Conservation (phyloP, 2,888 invertebrate species). For the Torymus texanus region DNA sequence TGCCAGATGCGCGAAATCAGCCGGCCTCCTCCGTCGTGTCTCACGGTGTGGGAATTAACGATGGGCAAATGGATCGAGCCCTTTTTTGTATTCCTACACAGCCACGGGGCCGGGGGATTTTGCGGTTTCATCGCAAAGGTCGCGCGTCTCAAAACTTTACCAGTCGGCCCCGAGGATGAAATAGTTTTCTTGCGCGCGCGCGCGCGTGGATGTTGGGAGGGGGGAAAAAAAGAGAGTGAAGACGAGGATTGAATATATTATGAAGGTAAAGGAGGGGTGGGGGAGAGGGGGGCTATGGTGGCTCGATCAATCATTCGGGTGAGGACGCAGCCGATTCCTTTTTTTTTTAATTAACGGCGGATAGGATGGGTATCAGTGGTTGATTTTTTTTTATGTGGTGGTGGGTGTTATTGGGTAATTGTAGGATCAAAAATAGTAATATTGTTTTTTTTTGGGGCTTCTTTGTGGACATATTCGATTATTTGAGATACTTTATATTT, state of each 20-base stretch:
- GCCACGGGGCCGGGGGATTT: conserved; percentile 27
- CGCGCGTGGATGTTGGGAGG: neutral
- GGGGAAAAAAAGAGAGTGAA: conserved; percentile 33
- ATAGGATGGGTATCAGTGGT: neutral
- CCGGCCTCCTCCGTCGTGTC: conserved; percentile 60
- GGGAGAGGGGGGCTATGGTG: neutral
- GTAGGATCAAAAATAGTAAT: too few relatives aligned
- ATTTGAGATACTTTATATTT: too few relatives aligned
- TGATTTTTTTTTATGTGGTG: neutral
- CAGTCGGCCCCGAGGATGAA: conserved; percentile 44
- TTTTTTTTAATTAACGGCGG: conserved; percentile 33
- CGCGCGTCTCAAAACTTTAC: conserved; percentile 50
- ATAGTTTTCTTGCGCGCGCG: conserved; percentile 51
- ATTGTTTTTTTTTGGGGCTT: too few relatives aligned
- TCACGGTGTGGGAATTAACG: conserved; percentile 66
- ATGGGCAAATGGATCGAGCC: conserved; percentile 56
- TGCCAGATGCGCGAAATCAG: conserved; percentile 72
- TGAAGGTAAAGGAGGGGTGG: neutral
- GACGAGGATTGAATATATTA: conserved; percentile 55
- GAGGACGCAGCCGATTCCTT: conserved; percentile 5
- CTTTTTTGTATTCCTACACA: conserved; percentile 48
- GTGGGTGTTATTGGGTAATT: too few relatives aligned
- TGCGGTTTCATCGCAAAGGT: conserved; percentile 49
- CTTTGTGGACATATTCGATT: too few relatives aligned
- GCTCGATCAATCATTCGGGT: conserved; percentile 38